These are phyloP conservation scores for Meteorus colon DNA, from an alignment of 2,888 invertebrate species.

Conservation along the genomic window DNA sequence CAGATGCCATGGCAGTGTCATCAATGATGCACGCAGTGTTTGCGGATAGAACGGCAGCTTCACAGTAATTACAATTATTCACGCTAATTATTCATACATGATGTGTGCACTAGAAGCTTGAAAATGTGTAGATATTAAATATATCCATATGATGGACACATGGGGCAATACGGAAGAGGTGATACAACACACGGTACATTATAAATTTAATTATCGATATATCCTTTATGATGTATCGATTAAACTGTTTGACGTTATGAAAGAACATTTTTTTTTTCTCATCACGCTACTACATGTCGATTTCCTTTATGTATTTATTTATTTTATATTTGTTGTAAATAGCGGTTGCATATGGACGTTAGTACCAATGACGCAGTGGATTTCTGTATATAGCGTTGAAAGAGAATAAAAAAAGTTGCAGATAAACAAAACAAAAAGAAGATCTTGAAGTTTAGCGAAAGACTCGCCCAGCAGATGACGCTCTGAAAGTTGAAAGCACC, in stretches of 20 bases:
- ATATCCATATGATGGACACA: background rate
- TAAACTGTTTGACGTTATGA: background rate
- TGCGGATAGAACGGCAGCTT: conserved; percentile 41
- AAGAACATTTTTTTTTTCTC: background rate
- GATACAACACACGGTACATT: background rate
- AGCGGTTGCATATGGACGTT: conserved; percentile 38
- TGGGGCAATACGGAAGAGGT: background rate
- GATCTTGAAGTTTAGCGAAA: background rate
- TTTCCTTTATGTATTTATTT: background rate
- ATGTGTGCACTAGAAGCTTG: conserved; percentile 27
- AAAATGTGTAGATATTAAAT: conserved; percentile 7
- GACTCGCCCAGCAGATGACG: conserved; percentile 29
- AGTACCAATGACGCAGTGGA: conserved; percentile 50
- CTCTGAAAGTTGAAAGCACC: conserved; percentile 2
- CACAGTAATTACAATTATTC: conserved; percentile 44
- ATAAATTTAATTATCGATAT: conserved; percentile 2
- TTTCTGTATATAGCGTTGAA: conserved; percentile 34
- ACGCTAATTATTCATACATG: conserved; percentile 44
- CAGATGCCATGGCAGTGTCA: background rate
- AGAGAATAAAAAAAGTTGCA: background rate
- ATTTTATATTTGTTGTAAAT: background rate
- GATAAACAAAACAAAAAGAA: background rate
- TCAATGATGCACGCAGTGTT: conserved; percentile 10
- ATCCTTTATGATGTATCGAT: conserved; percentile 2
- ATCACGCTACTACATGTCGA: background rate